Percentiles rank a stretch among this genome's conserved stretches.
Conservation (phyloP, 2,888 invertebrate genomes). For the Apoda limacodes region DNA sequence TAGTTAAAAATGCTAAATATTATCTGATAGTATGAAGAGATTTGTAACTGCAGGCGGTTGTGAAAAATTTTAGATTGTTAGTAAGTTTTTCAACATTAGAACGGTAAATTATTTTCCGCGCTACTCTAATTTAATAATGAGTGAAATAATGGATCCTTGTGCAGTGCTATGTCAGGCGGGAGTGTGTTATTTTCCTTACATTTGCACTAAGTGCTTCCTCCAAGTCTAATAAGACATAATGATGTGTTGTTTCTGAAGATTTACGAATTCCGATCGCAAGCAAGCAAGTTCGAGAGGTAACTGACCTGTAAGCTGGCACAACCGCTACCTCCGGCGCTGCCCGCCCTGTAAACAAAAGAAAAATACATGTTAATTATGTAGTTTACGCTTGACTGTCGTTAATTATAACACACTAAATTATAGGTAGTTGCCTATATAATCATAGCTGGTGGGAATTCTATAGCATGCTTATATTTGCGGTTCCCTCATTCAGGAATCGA, state of each 20-base stretch:
- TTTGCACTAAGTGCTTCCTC: conserved; percentile 61
- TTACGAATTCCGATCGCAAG: conserved; percentile 57
- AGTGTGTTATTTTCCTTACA: conserved; percentile 55
- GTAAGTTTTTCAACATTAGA: too few species aligned
- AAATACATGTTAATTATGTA: conserved; percentile 46
- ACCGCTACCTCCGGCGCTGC: conserved; percentile 44
- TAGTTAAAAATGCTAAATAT: neutral
- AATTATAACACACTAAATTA: conserved; percentile 46
- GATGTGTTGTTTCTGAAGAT: conserved; percentile 62
- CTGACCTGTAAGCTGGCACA: conserved; percentile 52
- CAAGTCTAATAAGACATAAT: conserved; percentile 61
- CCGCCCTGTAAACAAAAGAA: conserved; percentile 52
- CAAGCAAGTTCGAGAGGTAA: conserved; percentile 48
- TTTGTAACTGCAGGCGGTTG: too few species aligned
- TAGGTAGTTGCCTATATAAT: conserved; percentile 37
- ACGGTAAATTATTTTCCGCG: conserved; percentile 7
- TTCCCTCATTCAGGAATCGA: conserved; percentile 29
- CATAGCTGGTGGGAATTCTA: conserved; percentile 24
- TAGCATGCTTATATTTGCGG: conserved; percentile 27
- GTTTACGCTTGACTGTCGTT: conserved; percentile 40
- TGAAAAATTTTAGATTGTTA: too few species aligned
- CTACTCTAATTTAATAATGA: conserved; percentile 43
- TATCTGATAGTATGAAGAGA: conserved; percentile 31
- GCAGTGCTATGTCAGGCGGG: conserved; percentile 37
- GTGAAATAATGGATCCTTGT: conserved; percentile 45